A percentile compares a stretch with the other conserved stretches of the same genome.
Evolutionary conservation across 2,888 invertebrate genomes (phyloP).

Genomic region (Platypus cylindrus): DNA sequence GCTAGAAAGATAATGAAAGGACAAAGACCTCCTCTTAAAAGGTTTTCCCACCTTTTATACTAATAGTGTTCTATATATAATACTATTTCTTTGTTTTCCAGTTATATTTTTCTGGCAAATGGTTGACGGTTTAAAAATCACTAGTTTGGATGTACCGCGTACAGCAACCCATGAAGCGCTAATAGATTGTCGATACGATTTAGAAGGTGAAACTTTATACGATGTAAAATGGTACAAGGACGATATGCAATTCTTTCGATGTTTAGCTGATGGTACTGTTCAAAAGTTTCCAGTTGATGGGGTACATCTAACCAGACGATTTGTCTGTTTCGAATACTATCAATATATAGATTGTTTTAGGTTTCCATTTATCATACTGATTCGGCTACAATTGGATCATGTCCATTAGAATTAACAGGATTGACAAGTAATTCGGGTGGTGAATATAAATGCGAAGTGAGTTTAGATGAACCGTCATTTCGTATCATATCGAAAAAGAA

Average conservation of each 20-base stretch:
- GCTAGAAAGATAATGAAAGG: too few species aligned
- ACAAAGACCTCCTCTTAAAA: too few species aligned
- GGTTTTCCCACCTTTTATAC: too few species aligned
- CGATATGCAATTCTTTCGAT: conserved; percentile 27
- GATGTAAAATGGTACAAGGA: conserved; percentile 33
- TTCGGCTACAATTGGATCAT: conserved; percentile 22
- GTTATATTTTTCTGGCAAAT: conserved; percentile 5
- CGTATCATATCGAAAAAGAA: conserved; percentile 5
- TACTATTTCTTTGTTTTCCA: conserved; percentile 3
- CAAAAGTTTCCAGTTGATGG: conserved; percentile 24
- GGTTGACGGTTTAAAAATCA: conserved; percentile 19
- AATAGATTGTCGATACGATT: conserved; percentile 27
- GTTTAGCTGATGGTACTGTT: conserved; percentile 24
- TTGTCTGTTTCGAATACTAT: background rate
- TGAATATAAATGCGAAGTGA: conserved; percentile 30
- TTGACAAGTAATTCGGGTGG: conserved; percentile 24
- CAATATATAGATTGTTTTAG: conserved; percentile 4
- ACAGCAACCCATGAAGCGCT: conserved; percentile 23
- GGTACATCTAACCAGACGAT: conserved; percentile 10
- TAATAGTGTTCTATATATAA: too few species aligned
- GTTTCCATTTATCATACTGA: conserved; percentile 14
- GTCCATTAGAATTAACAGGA: conserved; percentile 24
- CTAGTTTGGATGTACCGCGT: conserved; percentile 25
- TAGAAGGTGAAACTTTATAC: conserved; percentile 23
- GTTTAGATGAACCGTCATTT: conserved; percentile 24